Base-by-base conservation (phyloP, 1,140 invertebrate species). In the Drosophila truncata region DNA sequence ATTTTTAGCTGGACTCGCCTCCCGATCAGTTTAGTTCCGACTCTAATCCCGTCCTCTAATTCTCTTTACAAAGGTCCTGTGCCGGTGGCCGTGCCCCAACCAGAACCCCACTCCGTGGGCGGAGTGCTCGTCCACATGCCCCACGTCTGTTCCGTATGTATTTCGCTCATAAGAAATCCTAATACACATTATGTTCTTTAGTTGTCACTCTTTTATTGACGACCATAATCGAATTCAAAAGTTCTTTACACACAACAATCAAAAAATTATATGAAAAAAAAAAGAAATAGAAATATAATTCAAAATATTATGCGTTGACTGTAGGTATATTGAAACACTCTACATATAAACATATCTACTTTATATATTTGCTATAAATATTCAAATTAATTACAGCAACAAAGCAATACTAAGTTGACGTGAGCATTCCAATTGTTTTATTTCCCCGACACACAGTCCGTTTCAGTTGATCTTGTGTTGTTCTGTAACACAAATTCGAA, bases 121-220 rank as follows among this genome's bases (percentile, higher is more conserved):
- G 96, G 96, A 60, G 96, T 97, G 66, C 94, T 97, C 71, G 96
- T 97, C 81, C 96, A 97, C 90, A 97, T 98, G 97, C 97, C 97
- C 76, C 97, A 97, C 94, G 97, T 97, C 94, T 94, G 95, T 95
- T 94, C 93, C 93, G 93, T 94, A 94, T 93, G 93, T 93, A 93
- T 92, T 86, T 64, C 44, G 70, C 61, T 49, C 49, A 65, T 63
- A 46, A 42, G 46, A 25, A 41, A 63, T 52, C 20, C n/a, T 11
- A 52, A 14, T n/a, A 41, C 49, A 87, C 65, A 41, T 85, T 85
- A 75, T 61, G 69, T 79, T 85, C 61, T 82, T 91, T 85, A 67
- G 85, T 91, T 90, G 55, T 69, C 58, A 83, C 71, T 59, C 60
- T 44, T 81, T 52, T 54, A 78, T 78, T 73, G 61, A 65, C 42